Evolutionary conservation across 2,888 invertebrate genomes (phyloP).

Genomic region (Lasioglossum marginatum): DNA sequence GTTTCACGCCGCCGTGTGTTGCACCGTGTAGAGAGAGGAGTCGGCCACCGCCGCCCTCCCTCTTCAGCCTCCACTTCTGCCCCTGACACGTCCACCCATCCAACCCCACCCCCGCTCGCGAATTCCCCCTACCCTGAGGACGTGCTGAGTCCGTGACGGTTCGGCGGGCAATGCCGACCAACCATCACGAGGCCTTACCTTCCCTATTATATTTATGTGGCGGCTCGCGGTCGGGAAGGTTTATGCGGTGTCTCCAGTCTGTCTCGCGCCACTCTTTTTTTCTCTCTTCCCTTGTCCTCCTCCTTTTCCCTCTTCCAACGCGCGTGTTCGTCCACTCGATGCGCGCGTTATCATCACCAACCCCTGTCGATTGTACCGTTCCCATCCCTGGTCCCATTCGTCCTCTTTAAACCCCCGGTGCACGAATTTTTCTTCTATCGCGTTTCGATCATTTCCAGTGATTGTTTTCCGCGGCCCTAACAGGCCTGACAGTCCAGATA

Average conservation of each 20-base stretch:
- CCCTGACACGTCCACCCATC: constrained; percentile 73
- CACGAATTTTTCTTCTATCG: not conserved
- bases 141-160: constrained; percentile 79
- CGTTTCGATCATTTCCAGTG: constrained; percentile 3
- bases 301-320: constrained; percentile 37
- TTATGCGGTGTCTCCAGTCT: constrained; percentile 76
- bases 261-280: constrained; percentile 64
- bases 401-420: not conserved
- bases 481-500: not conserved
- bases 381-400: not conserved
- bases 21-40: constrained; percentile 74
- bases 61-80: constrained; percentile 68
- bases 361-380: constrained; percentile 47
- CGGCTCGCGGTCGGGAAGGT: constrained; percentile 83
- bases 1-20: constrained; percentile 82
- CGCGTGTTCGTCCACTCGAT: constrained; percentile 34
- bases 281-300: constrained; percentile 24
- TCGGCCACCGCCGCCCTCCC: constrained; percentile 65
- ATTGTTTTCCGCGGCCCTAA: not conserved
- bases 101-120: constrained; percentile 73
- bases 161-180: constrained; percentile 83
- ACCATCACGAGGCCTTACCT: constrained; percentile 83
- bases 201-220: constrained; percentile 84
- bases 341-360: constrained; percentile 19
- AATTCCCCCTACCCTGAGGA: constrained; percentile 75